Conservation (phyloP, 1,140 invertebrate species). For the Triops cancriformis region DNA sequence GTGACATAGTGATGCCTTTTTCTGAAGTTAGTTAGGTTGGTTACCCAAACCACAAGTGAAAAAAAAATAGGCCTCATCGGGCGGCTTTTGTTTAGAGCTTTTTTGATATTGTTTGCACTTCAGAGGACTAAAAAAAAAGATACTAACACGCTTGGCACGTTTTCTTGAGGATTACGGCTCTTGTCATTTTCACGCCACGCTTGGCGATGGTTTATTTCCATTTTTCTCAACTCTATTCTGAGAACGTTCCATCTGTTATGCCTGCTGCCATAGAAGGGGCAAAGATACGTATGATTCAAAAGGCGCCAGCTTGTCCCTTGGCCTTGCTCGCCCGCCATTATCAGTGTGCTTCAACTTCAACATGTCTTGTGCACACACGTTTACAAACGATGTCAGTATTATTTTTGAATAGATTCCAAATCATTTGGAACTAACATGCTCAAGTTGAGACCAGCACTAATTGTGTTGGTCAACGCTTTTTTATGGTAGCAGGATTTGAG, state of each 20-base stretch:
- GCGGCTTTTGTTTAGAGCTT: not conserved
- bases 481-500: not conserved
- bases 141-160: not conserved
- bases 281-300: slow-evolving; percentile 17
- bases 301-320: slow-evolving; percentile 15
- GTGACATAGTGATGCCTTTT: not conserved
- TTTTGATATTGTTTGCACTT: not conserved
- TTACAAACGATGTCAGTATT: slow-evolving; percentile 10
- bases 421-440: not conserved
- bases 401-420: not conserved
- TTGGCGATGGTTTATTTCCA: slow-evolving; percentile 1
- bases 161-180: not conserved
- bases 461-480: not conserved
- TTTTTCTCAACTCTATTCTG: slow-evolving; percentile 5
- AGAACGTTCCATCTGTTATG: slow-evolving; percentile 10
- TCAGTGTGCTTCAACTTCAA: slow-evolving; percentile 10
- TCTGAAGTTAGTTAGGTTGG: not conserved
- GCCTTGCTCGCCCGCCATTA: slow-evolving; percentile 7
- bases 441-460: slow-evolving; percentile 13
- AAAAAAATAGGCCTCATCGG: not conserved
- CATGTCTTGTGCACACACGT: slow-evolving; percentile 12
- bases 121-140: not conserved
- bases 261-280: not conserved
- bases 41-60: not conserved
- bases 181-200: slow-evolving; percentile 9